phyloP scores from a whole-genome alignment of 2,113 vertebrate species.

The Hucho hucho region DNA sequence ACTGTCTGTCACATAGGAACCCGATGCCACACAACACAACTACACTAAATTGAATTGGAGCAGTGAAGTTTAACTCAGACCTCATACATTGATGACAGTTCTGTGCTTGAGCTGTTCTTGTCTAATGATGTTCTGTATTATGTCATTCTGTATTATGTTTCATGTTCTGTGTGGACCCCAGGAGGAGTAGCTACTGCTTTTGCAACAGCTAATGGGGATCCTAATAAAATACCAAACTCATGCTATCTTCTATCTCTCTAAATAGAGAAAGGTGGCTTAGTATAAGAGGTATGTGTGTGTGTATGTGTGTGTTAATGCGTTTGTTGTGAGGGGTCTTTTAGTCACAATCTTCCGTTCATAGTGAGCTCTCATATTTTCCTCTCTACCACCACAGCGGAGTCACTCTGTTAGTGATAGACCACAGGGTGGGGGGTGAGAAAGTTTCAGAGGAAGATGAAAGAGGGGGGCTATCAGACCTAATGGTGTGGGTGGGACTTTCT shows the following conservation, averaged over 20 bases:
- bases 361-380: slow-evolving; percentile 46
- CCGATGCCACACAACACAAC: too few species aligned
- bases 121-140: too few species aligned
- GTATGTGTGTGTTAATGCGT: neutral
- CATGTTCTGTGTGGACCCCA: too few species aligned
- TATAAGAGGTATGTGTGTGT: neutral
- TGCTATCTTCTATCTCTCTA: neutral
- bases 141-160: too few species aligned
- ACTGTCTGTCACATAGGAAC: neutral
- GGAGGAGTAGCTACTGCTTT: too few species aligned
- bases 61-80: too few species aligned
- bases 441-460: neutral
- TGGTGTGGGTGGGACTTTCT: too few species aligned
- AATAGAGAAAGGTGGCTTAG: neutral
- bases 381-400: neutral
- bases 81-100: too few species aligned
- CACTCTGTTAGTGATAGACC: neutral
- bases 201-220: too few species aligned
- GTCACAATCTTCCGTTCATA: slow-evolving; percentile 3
- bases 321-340: slow-evolving; percentile 31
- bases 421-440: neutral
- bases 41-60: too few species aligned
- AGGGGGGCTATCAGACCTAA: neutral
- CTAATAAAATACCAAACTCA: too few species aligned
- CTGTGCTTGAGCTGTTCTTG: too few species aligned